These are phyloP conservation scores for Himalopsyche anomala DNA, from an alignment of 2,888 invertebrate species.

Conservation along the genomic window DNA sequence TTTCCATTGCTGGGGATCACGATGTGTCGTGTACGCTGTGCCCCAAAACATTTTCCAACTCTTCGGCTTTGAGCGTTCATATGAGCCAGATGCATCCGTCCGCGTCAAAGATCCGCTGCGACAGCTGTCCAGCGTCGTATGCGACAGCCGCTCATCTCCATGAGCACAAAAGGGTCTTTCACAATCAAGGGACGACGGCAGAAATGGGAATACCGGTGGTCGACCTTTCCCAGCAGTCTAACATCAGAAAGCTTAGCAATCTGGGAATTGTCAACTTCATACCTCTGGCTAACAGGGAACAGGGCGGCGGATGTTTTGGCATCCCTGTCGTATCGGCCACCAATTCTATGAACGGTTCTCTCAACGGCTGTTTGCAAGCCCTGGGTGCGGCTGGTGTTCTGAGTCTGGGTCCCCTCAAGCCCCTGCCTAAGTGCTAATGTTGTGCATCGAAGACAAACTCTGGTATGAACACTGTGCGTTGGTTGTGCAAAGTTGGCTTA, in stretches of 20 bases:
- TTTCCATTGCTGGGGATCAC: slow-evolving; percentile 73
- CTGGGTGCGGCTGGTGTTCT: slow-evolving; percentile 84
- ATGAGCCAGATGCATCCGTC: slow-evolving; percentile 68
- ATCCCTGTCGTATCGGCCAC: slow-evolving; percentile 84
- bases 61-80: slow-evolving; percentile 71
- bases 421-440: slow-evolving; percentile 71
- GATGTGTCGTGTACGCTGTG: slow-evolving; percentile 74
- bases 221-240: slow-evolving; percentile 82
- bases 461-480: neutral
- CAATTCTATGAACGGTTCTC: slow-evolving; percentile 78
- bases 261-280: slow-evolving; percentile 86
- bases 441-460: neutral
- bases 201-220: slow-evolving; percentile 86
- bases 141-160: slow-evolving; percentile 83
- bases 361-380: slow-evolving; percentile 78
- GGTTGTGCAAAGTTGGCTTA: too few species aligned
- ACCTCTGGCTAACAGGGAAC: slow-evolving; percentile 81
- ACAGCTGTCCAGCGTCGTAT: slow-evolving; percentile 84
- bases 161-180: slow-evolving; percentile 76
- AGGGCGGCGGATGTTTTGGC: slow-evolving; percentile 81
- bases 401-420: slow-evolving; percentile 84
- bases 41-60: slow-evolving; percentile 74
- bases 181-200: slow-evolving; percentile 73
- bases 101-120: slow-evolving; percentile 75
- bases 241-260: slow-evolving; percentile 79